phyloP scores from a whole-genome alignment of 2,888 invertebrate species.

The Philhelius pedissequus region DNA sequence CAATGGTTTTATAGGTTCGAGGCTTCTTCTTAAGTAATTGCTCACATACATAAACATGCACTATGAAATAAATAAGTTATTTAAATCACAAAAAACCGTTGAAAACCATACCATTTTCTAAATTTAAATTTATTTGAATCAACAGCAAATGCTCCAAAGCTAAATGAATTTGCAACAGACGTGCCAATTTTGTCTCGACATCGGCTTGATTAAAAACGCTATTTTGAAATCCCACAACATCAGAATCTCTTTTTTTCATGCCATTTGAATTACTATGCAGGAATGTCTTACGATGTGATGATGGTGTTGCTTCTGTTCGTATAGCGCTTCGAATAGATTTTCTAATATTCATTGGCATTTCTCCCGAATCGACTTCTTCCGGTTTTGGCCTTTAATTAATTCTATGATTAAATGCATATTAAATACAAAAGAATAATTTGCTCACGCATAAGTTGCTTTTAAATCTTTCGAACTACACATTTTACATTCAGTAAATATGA shows the following conservation, averaged over 20 bases:
- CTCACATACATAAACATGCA: conserved; percentile 74
- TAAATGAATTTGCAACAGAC: conserved; percentile 76
- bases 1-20: conserved; percentile 71
- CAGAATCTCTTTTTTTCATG: conserved; percentile 67
- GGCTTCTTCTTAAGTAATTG: conserved; percentile 73
- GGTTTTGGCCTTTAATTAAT: conserved; percentile 12
- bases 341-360: conserved; percentile 72
- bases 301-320: conserved; percentile 68
- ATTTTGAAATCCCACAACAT: conserved; percentile 75
- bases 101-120: conserved; percentile 73
- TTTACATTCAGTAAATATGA: conserved; percentile 77
- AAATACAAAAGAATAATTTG: not conserved
- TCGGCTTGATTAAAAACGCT: conserved; percentile 75
- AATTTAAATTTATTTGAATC: conserved; percentile 76
- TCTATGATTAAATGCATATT: not conserved
- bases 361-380: conserved; percentile 12
- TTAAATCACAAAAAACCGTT: not conserved
- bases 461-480: conserved; percentile 75
- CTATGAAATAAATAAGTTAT: conserved; percentile 62
- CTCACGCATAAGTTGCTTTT: conserved; percentile 64
- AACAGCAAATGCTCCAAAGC: conserved; percentile 76
- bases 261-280: conserved; percentile 72
- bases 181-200: conserved; percentile 73
- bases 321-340: conserved; percentile 76
- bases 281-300: conserved; percentile 73